Conservation (phyloP, 2,797 vertebrate species). For the Menidia menidia region DNA sequence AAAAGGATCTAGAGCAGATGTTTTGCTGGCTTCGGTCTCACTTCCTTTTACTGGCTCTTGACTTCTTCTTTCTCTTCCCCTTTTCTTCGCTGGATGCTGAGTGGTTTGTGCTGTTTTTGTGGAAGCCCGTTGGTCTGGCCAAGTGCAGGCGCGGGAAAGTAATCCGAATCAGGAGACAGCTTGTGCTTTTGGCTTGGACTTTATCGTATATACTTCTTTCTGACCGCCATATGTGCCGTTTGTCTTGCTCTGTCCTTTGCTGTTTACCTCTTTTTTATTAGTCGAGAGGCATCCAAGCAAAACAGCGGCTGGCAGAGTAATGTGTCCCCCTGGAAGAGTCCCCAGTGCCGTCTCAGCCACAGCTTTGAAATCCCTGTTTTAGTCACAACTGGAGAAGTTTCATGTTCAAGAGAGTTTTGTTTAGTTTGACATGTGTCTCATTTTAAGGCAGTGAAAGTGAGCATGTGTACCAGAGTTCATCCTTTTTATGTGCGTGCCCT, state of each 20-base stretch:
- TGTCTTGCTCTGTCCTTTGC: conserved; percentile 24
- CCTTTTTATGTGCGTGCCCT: conserved; percentile 50
- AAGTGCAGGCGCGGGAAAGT: conserved; percentile 38
- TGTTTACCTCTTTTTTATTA: conserved; percentile 33
- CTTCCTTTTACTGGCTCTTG: conserved; percentile 79
- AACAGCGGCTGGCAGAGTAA: conserved; percentile 5
- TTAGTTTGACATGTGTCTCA: conserved; percentile 37
- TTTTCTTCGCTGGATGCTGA: conserved; percentile 63
- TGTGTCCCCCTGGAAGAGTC: conserved; percentile 3
- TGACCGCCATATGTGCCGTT: conserved; percentile 52
- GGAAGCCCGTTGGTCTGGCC: conserved; percentile 40
- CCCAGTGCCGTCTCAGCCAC: conserved; percentile 13
- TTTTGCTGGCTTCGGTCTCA: conserved; percentile 79
- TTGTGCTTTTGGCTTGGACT: conserved; percentile 43
- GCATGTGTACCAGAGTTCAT: conserved; percentile 28
- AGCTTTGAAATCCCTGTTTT: conserved; percentile 38
- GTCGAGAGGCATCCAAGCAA: conserved; percentile 20
- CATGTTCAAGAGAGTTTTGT: conserved; percentile 36
- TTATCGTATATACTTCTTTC: conserved; percentile 49
- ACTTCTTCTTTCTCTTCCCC: conserved; percentile 86
- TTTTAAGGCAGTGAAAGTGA: conserved; percentile 54
- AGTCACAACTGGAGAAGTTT: conserved; percentile 31
- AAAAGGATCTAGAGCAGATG: conserved; percentile 83
- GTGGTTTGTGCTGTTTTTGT: conserved; percentile 56
- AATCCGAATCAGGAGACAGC: conserved; percentile 50